These are phyloP conservation scores for Kradibia gibbosae DNA, from an alignment of 1,140 invertebrate genomes.

Conservation along the genomic window DNA sequence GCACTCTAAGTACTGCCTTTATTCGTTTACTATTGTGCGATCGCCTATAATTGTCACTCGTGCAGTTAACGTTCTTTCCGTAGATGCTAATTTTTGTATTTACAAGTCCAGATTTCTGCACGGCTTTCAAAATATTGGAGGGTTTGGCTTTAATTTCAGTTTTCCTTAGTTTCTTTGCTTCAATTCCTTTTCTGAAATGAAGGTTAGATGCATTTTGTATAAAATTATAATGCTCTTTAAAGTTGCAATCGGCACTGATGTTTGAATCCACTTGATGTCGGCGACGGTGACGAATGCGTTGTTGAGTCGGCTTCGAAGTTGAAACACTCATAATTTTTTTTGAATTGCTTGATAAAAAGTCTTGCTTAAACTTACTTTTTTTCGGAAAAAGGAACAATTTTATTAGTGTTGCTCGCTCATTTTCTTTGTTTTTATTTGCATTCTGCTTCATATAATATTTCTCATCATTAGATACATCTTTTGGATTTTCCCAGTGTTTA, in stretches of 20 bases:
- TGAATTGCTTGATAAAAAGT: slow-evolving; percentile 17
- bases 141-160: background rate
- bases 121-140: slow-evolving; percentile 43
- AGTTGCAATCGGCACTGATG: slow-evolving; percentile 25
- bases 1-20: slow-evolving; percentile 55
- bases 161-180: background rate
- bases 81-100: slow-evolving; percentile 66
- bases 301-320: background rate
- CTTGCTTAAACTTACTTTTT: background rate
- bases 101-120: slow-evolving; percentile 50
- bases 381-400: slow-evolving; percentile 15
- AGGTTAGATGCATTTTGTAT: slow-evolving; percentile 32
- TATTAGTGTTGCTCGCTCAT: slow-evolving; percentile 11
- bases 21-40: slow-evolving; percentile 11
- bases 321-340: slow-evolving; percentile 24
- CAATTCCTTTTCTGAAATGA: background rate
- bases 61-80: slow-evolving; percentile 58
- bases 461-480: slow-evolving; percentile 36
- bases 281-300: slow-evolving; percentile 10
- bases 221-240: slow-evolving; percentile 28
- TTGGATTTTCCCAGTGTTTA: slow-evolving; percentile 40
- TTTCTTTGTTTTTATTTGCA: slow-evolving; percentile 7
- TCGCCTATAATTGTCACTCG: background rate
- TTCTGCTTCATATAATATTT: slow-evolving; percentile 22
- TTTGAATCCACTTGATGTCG: slow-evolving; percentile 2